A percentile compares a stretch with the other conserved stretches of the same genome.
Evolutionary conservation across 2,888 invertebrate genomes (phyloP).

Genomic region (Ischnura elegans): DNA sequence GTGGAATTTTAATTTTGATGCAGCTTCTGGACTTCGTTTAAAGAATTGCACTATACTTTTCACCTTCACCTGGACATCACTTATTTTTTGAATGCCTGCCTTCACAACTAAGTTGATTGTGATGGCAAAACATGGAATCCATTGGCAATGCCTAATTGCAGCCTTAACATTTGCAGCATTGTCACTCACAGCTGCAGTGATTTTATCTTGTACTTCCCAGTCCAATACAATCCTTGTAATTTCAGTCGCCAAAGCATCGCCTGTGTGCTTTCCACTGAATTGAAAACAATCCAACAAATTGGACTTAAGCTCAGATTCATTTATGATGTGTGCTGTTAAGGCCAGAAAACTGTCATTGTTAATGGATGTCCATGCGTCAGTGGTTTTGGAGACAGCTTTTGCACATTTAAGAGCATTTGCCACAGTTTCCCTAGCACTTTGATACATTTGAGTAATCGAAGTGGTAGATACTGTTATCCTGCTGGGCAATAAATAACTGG

Average conservation of each 20-base stretch:
- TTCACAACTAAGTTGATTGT: conserved; percentile 8
- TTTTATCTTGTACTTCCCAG: background rate
- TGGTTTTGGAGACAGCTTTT: background rate
- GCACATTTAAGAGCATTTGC: background rate
- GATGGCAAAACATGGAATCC: background rate
- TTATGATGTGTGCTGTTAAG: background rate
- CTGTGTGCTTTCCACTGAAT: background rate
- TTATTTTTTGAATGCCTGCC: background rate
- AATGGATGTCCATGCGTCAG: background rate
- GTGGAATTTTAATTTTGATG: no score
- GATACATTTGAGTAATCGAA: background rate
- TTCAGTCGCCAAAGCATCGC: background rate
- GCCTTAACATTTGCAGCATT: conserved; percentile 19
- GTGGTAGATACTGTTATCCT: background rate
- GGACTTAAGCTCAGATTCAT: background rate
- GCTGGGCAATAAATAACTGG: background rate
- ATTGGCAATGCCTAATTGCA: background rate
- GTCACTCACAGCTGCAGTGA: background rate
- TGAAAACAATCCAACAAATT: background rate
- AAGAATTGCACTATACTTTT: background rate
- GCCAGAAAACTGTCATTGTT: background rate
- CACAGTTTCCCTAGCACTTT: background rate
- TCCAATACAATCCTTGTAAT: background rate
- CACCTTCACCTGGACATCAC: background rate
- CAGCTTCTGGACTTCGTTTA: background rate